Evolutionary conservation across 1,140 invertebrate genomes (phyloP).

Genomic region (Calosoma granatense): DNA sequence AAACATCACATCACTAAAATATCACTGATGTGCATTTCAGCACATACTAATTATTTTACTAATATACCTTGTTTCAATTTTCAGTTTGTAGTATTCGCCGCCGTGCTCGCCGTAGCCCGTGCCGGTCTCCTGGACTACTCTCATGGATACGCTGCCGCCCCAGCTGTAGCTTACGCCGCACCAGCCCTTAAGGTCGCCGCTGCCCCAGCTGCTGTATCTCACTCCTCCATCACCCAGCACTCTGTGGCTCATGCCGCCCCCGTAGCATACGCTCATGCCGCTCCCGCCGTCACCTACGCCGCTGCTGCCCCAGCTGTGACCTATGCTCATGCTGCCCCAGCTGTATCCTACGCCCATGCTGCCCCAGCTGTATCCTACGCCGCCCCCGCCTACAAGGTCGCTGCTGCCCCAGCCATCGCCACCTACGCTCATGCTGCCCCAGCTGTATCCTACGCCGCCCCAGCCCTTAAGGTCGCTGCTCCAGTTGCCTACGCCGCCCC

Average conservation of each 20-base stretch:
- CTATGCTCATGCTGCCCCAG: conserved; percentile 8
- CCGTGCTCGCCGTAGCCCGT: conserved; percentile 34
- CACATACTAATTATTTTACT: too few relatives aligned
- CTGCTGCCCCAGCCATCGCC: conserved; percentile 15
- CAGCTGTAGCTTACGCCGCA: conserved; percentile 1
- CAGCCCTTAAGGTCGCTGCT: conserved; percentile 25
- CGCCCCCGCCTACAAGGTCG: not conserved
- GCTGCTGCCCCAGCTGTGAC: conserved; percentile 23
- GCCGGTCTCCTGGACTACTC: conserved; percentile 27
- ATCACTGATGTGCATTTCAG: too few relatives aligned
- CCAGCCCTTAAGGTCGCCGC: conserved; percentile 15
- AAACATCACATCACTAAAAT: too few relatives aligned
- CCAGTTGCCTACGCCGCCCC: conserved; percentile 11
- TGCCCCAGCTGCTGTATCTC: conserved; percentile 1
- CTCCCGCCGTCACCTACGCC: conserved; percentile 15
- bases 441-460: conserved; percentile 28
- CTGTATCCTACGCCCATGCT: not conserved
- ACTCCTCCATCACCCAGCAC: not conserved
- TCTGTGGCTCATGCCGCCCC: not conserved
- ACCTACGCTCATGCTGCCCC: conserved; percentile 11
- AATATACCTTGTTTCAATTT: conserved; percentile 8
- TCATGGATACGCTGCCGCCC: conserved; percentile 9
- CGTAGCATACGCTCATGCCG: conserved; percentile 9
- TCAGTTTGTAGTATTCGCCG: conserved; percentile 37
- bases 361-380: not conserved